Base-by-base conservation (phyloP, 1,140 invertebrate species). In the Pentalonia nigronervosa region DNA sequence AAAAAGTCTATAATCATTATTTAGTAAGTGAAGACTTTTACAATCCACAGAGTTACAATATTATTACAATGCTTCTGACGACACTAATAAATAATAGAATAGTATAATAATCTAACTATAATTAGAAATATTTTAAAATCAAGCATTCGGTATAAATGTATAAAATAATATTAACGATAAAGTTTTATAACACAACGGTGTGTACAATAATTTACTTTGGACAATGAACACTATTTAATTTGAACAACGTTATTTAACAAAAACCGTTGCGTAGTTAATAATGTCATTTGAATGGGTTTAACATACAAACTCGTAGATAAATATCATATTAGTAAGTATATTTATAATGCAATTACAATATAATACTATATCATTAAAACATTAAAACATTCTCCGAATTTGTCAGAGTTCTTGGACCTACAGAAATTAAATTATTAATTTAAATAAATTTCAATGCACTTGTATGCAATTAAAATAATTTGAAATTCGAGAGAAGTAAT, bases 221-320 rank as follows among this genome's bases (percentile, higher is more conserved):
- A 76, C 60, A 76, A 76, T 76, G 60, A 76, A n/a, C 60, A 76
- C 60, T 30, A 76, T 76, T 76, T n/a, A 76, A 76, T n/a, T 76
- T 14, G 60, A 76, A 76, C 14, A 76, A 76, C 14, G 60, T 76
- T 60, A 60, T 25, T 60, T 81, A 83, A 83, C 81, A 83, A 23
- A 36, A 17, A 83, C 36, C 34, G 81, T 83, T 83, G 21, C 36
- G n/a, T 41, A 83, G 36, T 36, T 83, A 83, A 36, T 36, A 83
- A 83, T 83, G 81, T 83, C 81, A 83, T 83, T 83, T 83, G 34
- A 83, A 83, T 83, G 81, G 81, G 81, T 83, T 83, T 83, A 83
- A 53, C 67, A 83, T 20, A 36, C 20, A 11, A 83, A 83, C 21
- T 41, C 34, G 2, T 41, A 83, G 81, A 83, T 83, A 83, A 83